These are phyloP conservation scores for Pygoscelis antarcticus DNA, from an alignment of 2,113 vertebrate species.

Conservation along the genomic window DNA sequence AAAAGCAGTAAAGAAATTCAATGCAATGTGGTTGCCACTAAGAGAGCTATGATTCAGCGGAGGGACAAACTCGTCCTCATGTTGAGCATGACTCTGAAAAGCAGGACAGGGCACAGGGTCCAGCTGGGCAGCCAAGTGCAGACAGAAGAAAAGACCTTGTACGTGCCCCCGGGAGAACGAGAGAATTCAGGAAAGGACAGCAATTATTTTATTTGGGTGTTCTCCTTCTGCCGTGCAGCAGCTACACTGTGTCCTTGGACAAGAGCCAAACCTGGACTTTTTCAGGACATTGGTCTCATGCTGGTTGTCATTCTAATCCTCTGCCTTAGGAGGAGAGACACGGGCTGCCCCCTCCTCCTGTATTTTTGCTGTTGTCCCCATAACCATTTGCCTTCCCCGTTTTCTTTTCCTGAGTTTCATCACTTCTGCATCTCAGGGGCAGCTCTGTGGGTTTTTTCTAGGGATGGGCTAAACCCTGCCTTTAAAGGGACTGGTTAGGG, in stretches of 20 bases:
- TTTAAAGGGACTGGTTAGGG: not conserved
- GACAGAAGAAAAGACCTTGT: not conserved
- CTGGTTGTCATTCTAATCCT: not conserved
- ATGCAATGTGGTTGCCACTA: not conserved
- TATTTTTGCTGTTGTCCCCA: not conserved
- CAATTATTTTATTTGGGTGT: not conserved
- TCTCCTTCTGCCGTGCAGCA: not conserved
- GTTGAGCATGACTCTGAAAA: not conserved
- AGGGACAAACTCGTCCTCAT: not conserved
- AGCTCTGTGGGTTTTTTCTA: not conserved
- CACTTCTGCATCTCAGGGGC: not conserved
- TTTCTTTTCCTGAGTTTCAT: not conserved
- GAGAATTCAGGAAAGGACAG: not conserved
- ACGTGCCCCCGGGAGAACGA: not conserved
- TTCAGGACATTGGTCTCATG: not conserved
- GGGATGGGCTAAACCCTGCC: not conserved
- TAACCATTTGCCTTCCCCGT: not conserved
- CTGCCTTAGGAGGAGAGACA: not conserved
- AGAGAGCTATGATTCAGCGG: not conserved
- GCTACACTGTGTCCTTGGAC: not conserved
- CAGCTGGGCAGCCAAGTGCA: rapidly evolving
- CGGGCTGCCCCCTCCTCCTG: not conserved
- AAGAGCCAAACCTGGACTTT: not conserved
- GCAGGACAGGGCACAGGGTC: not conserved
- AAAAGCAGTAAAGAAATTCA: not conserved